These are phyloP conservation scores for Amblyornis subalaris DNA, from an alignment of 2,113 vertebrate species.

Conservation along the genomic window DNA sequence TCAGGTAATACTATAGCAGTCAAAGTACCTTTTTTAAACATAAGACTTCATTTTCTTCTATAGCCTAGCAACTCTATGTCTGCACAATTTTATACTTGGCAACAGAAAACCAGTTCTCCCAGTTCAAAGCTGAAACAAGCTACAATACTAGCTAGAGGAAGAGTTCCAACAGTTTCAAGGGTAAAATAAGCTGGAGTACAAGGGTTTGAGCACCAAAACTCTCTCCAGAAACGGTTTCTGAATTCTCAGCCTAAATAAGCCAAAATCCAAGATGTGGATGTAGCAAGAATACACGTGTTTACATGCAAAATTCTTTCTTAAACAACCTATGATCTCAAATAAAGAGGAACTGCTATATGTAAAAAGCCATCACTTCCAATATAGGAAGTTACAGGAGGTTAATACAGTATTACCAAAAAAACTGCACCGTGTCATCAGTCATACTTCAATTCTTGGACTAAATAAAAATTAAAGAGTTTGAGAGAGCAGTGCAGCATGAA, in stretches of 20 bases:
- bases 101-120: neutral
- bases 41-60: neutral
- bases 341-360: neutral
- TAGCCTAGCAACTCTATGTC: neutral
- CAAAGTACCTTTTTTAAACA: neutral
- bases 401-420: neutral
- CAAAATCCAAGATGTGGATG: neutral
- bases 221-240: neutral
- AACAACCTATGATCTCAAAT: neutral
- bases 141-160: neutral
- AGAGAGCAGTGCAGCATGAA: neutral
- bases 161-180: neutral
- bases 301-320: neutral
- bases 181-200: neutral
- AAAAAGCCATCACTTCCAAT: neutral
- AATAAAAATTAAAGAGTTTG: neutral
- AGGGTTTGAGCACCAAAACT: neutral
- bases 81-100: neutral
- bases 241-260: neutral
- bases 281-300: neutral
- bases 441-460: neutral
- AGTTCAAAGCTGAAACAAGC: neutral
- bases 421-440: neutral
- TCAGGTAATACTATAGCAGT: neutral
- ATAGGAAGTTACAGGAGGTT: neutral